These are phyloP conservation scores for Sebastolobus altivelis DNA, from an alignment of 2,797 vertebrate species.

Conservation along the genomic window DNA sequence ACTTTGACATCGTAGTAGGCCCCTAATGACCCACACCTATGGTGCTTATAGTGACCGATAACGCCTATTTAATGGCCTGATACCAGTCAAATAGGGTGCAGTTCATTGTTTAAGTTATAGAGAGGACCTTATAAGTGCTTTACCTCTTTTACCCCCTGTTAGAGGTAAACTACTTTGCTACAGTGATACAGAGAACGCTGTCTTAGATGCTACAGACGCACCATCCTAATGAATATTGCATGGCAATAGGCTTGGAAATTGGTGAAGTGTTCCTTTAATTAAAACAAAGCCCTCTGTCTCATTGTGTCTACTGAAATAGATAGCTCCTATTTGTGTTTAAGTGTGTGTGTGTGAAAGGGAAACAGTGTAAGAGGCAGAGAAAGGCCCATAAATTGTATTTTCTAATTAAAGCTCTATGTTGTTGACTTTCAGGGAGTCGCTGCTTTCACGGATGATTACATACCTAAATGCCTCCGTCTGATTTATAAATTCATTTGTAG, in stretches of 20 bases:
- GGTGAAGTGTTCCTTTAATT: slow-evolving; percentile 41
- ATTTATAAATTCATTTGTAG: slow-evolving; percentile 45
- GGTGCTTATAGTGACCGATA: too few relatives aligned
- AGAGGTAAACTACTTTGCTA: background rate
- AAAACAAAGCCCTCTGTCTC: slow-evolving; percentile 31
- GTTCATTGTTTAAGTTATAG: background rate
- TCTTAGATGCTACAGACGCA: background rate
- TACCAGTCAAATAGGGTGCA: too few relatives aligned
- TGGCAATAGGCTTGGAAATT: slow-evolving; percentile 11
- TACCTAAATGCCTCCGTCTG: slow-evolving; percentile 41
- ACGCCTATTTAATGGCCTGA: too few relatives aligned
- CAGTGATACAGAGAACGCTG: background rate
- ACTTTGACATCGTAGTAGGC: too few relatives aligned
- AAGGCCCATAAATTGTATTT: slow-evolving; percentile 48
- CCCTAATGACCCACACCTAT: too few relatives aligned
- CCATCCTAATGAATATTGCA: slow-evolving; percentile 17
- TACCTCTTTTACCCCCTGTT: background rate
- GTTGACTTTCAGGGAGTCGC: slow-evolving; percentile 56
- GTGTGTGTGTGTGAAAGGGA: slow-evolving; percentile 8
- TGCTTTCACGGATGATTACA: slow-evolving; percentile 64
- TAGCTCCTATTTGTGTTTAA: slow-evolving; percentile 21
- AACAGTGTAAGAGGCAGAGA: slow-evolving; percentile 28
- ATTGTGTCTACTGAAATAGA: slow-evolving; percentile 32
- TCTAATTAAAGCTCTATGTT: slow-evolving; percentile 62
- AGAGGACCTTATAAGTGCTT: background rate